These are phyloP conservation scores for Sardinella longiceps DNA, from an alignment of 2,797 vertebrate genomes.

Conservation along the genomic window DNA sequence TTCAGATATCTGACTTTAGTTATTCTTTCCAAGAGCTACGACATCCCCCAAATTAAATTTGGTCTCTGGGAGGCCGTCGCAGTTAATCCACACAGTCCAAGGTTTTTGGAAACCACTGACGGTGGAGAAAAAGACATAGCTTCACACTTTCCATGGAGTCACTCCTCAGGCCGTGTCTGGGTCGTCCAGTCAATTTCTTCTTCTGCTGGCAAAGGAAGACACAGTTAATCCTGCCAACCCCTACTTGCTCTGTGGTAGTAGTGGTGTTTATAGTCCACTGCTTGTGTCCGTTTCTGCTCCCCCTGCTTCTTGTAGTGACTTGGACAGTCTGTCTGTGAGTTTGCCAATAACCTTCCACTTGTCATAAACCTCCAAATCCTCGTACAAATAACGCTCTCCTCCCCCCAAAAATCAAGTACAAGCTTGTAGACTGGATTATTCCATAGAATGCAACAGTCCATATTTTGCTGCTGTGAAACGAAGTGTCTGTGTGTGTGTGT, in stretches of 20 bases:
- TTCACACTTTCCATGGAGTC: slow-evolving; percentile 62
- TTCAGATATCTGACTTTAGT: neutral
- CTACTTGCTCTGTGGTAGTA: slow-evolving; percentile 56
- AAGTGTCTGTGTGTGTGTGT: neutral
- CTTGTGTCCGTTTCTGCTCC: slow-evolving; percentile 1
- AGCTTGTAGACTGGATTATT: neutral
- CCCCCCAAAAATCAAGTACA: neutral
- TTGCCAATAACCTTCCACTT: slow-evolving; percentile 42
- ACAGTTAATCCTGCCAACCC: slow-evolving; percentile 55
- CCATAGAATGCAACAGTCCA: slow-evolving; percentile 9
- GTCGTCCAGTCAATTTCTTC: slow-evolving; percentile 61
- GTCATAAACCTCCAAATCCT: slow-evolving; percentile 19
- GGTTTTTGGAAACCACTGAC: neutral
- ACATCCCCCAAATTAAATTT: neutral
- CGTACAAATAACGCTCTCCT: neutral
- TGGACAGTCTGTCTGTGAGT: slow-evolving; percentile 40
- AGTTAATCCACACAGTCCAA: neutral
- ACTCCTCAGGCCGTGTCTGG: slow-evolving; percentile 54
- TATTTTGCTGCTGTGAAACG: neutral
- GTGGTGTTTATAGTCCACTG: slow-evolving; percentile 35
- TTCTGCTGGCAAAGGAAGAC: slow-evolving; percentile 60
- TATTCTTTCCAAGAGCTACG: neutral
- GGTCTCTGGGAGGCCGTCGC: neutral
- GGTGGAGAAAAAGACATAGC: neutral
- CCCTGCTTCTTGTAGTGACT: slow-evolving; percentile 34